Evolutionary conservation across 2,113 vertebrate species (phyloP).

Genomic region (Anguilla japonica): DNA sequence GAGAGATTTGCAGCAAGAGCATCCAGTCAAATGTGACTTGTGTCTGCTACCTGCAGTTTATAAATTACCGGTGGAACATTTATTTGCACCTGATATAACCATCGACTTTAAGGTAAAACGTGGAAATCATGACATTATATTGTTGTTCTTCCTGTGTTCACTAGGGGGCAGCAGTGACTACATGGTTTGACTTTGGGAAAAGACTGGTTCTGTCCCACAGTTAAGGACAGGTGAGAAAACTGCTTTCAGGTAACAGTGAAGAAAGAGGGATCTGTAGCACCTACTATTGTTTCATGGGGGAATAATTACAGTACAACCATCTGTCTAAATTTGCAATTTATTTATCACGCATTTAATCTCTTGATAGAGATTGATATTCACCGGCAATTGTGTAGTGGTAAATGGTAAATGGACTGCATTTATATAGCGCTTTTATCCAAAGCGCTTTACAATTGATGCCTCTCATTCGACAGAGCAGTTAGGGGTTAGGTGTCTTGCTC

Average conservation of each 20-base stretch:
- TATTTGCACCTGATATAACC: too few species aligned
- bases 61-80: background rate
- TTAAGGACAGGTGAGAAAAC: background rate
- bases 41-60: background rate
- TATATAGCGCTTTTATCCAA: too few species aligned
- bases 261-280: background rate
- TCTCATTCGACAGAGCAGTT: too few species aligned
- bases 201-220: background rate
- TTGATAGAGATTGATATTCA: background rate
- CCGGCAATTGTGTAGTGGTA: background rate
- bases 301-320: background rate
- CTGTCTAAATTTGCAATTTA: slow-evolving; percentile 1
- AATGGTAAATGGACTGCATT: too few species aligned
- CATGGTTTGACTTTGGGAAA: background rate
- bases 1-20: background rate
- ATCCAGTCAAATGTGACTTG: too few species aligned
- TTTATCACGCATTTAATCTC: background rate
- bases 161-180: slow-evolving; percentile 4
- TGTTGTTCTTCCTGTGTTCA: background rate
- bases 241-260: background rate
- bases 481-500: too few species aligned
- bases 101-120: too few species aligned
- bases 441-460: too few species aligned
- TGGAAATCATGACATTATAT: background rate
- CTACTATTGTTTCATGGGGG: background rate